These are phyloP conservation scores for Euura saliciscinereae DNA, from an alignment of 1,140 invertebrate species.

Conservation along the genomic window DNA sequence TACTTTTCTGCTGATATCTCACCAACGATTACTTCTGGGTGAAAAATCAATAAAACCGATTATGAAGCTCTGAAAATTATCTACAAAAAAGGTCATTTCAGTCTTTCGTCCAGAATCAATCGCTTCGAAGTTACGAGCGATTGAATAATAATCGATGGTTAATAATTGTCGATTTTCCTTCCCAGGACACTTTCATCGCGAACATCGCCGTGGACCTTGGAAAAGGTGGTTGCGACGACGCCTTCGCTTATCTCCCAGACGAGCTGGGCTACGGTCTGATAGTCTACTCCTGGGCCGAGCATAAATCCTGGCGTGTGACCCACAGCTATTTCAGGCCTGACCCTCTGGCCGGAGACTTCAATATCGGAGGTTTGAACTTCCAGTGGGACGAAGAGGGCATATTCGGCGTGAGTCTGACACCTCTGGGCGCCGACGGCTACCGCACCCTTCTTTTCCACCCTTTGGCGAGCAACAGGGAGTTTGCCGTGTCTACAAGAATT, in stretches of 20 bases:
- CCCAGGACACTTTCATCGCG: slow-evolving; percentile 75
- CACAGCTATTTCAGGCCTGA: slow-evolving; percentile 82
- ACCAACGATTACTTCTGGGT: too few species aligned
- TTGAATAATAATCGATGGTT: too few species aligned
- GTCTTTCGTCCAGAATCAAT: too few species aligned
- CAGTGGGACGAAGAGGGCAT: slow-evolving; percentile 83
- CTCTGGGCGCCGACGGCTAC: slow-evolving; percentile 67
- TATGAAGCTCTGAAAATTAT: too few species aligned
- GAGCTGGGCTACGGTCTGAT: slow-evolving; percentile 81
- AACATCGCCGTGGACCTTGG: slow-evolving; percentile 82
- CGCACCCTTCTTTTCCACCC: slow-evolving; percentile 79
- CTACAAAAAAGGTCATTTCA: too few species aligned
- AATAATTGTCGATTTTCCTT: slow-evolving; percentile 8
- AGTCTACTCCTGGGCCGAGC: slow-evolving; percentile 75
- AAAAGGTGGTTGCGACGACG: slow-evolving; percentile 72
- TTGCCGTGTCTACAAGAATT: slow-evolving; percentile 76
- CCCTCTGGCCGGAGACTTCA: slow-evolving; percentile 77
- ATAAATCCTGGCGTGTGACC: slow-evolving; percentile 77
- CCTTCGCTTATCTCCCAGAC: slow-evolving; percentile 81
- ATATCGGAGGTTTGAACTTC: slow-evolving; percentile 79
- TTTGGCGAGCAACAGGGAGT: slow-evolving; percentile 76
- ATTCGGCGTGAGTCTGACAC: slow-evolving; percentile 77
- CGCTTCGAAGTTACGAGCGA: too few species aligned
- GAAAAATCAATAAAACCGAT: too few species aligned
- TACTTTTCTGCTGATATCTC: too few species aligned